These are phyloP conservation scores for Etheostoma cragini DNA, from an alignment of 2,113 vertebrate genomes.

Conservation along the genomic window DNA sequence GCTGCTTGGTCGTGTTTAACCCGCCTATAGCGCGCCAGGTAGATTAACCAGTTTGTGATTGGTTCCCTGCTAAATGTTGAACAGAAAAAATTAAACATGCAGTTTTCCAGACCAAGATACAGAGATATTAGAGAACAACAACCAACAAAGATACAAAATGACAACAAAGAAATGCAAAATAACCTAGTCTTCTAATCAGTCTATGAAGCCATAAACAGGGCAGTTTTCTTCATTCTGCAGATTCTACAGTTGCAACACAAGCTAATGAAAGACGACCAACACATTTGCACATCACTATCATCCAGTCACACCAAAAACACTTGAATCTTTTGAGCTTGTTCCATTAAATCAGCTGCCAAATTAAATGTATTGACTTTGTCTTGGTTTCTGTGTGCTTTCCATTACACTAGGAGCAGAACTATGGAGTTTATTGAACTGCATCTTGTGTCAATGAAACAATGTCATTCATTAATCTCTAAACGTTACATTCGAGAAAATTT, in stretches of 20 bases:
- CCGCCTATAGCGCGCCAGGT: too few species aligned
- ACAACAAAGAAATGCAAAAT: too few species aligned
- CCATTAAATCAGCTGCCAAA: conserved; percentile 23
- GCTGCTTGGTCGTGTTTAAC: too few species aligned
- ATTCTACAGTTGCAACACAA: neutral
- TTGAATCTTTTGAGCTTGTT: neutral
- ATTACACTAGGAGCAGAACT: neutral
- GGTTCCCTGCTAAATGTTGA: too few species aligned
- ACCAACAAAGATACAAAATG: neutral
- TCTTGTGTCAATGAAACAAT: conserved; percentile 36
- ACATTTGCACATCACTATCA: neutral
- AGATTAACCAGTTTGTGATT: too few species aligned
- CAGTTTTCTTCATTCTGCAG: neutral
- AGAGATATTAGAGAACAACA: too few species aligned
- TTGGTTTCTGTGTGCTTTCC: conserved; percentile 29
- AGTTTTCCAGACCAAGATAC: too few species aligned
- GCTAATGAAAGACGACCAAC: neutral
- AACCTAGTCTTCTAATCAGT: neutral
- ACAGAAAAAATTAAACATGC: too few species aligned
- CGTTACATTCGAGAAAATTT: conserved; percentile 20
- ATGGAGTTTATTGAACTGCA: conserved; percentile 29
- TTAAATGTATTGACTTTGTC: conserved; percentile 29
- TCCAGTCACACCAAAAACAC: neutral
- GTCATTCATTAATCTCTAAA: conserved; percentile 32
- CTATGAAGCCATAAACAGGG: neutral